A percentile compares a stretch with the other conserved stretches of the same genome.
phyloP scores from a whole-genome alignment of 1,140 invertebrate genomes.

The Papilio xuthus region DNA sequence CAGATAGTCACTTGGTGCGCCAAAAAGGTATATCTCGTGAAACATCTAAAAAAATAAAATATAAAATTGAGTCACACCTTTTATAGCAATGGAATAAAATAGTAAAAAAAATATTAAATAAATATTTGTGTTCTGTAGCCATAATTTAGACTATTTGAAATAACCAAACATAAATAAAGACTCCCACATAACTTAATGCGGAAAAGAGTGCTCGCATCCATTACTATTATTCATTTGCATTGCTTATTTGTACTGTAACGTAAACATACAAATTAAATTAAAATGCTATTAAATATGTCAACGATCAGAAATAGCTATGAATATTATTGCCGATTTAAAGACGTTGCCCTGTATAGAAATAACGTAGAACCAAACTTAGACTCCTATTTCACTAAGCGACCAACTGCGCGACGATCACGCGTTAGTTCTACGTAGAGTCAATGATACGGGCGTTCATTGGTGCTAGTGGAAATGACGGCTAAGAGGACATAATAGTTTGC shows the following conservation, averaged over 20 bases:
- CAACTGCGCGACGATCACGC: background rate
- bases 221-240: slow-evolving; percentile 11
- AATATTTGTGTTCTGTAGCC: background rate
- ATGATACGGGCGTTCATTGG: background rate
- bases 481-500: background rate
- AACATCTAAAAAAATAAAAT: too few relatives aligned
- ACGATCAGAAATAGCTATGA: background rate
- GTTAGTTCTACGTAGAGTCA: background rate
- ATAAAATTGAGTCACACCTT: too few relatives aligned
- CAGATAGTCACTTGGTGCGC: background rate
- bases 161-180: background rate
- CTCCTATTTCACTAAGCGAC: background rate
- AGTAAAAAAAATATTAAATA: background rate
- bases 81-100: too few relatives aligned
- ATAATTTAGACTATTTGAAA: background rate
- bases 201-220: background rate
- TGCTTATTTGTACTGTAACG: slow-evolving; percentile 5
- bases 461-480: background rate
- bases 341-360: slow-evolving; percentile 15
- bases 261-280: slow-evolving; percentile 23
- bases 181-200: background rate
- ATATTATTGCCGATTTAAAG: slow-evolving; percentile 7
- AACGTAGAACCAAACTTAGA: background rate
- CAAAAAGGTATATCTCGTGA: too few relatives aligned
- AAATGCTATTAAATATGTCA: slow-evolving; percentile 8